These are phyloP conservation scores for Muscicapa striata DNA, from an alignment of 2,797 vertebrate genomes.

Conservation along the genomic window DNA sequence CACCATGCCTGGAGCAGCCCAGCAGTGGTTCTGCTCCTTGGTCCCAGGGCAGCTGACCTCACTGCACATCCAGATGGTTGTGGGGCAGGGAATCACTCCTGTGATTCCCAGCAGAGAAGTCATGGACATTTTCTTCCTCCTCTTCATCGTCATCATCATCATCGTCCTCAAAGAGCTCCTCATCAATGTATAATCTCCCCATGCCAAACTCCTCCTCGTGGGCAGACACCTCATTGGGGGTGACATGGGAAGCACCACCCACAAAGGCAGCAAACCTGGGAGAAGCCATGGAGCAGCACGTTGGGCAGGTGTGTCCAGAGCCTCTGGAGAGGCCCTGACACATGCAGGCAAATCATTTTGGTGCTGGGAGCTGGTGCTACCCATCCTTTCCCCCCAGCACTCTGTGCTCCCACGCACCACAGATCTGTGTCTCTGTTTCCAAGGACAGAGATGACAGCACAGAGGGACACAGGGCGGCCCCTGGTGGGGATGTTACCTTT, in stretches of 20 bases:
- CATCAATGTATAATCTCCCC: conserved; percentile 81
- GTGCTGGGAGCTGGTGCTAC: accelerated
- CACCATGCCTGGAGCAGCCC: not conserved
- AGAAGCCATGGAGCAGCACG: not conserved
- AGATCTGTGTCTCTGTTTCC: accelerated
- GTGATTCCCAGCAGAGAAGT: not conserved
- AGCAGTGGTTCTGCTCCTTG: not conserved
- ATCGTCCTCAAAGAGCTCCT: conserved; percentile 84
- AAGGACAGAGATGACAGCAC: not conserved
- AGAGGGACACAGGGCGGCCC: accelerated
- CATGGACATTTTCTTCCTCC: not conserved
- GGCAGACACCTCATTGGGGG: conserved; percentile 84
- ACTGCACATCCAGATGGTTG: not conserved
- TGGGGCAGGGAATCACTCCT: not conserved
- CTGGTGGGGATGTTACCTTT: conserved; percentile 79
- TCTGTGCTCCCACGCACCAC: not conserved
- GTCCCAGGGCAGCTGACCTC: not conserved
- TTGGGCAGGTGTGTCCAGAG: accelerated
- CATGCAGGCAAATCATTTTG: accelerated
- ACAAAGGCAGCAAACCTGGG: conserved; percentile 94
- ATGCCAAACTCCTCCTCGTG: conserved; percentile 91
- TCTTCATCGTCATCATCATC: conserved; percentile 52
- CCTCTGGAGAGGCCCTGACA: not conserved
- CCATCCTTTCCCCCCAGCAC: accelerated
- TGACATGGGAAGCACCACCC: conserved; percentile 88